Evolutionary conservation across 2,113 vertebrate species (phyloP), one percentile per base, ranked within the genome.

Genomic region (Clupea harengus): DNA sequence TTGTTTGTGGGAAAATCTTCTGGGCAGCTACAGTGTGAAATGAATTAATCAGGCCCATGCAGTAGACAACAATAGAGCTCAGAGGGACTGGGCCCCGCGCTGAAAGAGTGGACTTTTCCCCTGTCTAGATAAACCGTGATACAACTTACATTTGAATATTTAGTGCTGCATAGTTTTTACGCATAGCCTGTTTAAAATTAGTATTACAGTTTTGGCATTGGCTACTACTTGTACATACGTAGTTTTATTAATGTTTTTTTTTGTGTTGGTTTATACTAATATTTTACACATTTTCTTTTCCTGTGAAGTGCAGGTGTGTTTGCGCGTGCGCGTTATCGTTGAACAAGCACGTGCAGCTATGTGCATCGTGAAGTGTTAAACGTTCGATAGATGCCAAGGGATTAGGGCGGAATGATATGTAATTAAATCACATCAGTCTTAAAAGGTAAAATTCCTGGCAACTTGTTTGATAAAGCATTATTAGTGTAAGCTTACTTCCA

Each of bases 1-100:
- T 95, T 95, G 91, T 95, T 96, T 95, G 94, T 95, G 94, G 94
- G 94, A 95, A 95, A 93, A 94, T 94, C 88, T 93, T 93, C 92
- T 91, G 88, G 83, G 84, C 90, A 90, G 90, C 93, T 93, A 83
- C 93, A 93, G 94, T 94, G 95, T 95, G 95, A 95, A 96, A 96
- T 96, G 92, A 94, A 96, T 96, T 93, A 95, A 95, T 94, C 92
- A 92, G 91, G 85, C 88, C 86, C 89, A 86, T 92, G 87, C 84
- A 88, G 83, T 15, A 50, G 39, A 85, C 81, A 83, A 95, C 91
- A 93, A 95, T 91, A 85, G 89, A 90, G 87, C 87, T 84, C 86
- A 84, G 85, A 47, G 88, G 78, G 90, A 64, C 86, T 84, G 89
- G 57, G 81, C 84, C 67, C 78, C 87, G 25, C 39, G 75, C 49